These are phyloP conservation scores for Orgyia antiqua DNA, from an alignment of 2,888 invertebrate species.

Conservation along the genomic window DNA sequence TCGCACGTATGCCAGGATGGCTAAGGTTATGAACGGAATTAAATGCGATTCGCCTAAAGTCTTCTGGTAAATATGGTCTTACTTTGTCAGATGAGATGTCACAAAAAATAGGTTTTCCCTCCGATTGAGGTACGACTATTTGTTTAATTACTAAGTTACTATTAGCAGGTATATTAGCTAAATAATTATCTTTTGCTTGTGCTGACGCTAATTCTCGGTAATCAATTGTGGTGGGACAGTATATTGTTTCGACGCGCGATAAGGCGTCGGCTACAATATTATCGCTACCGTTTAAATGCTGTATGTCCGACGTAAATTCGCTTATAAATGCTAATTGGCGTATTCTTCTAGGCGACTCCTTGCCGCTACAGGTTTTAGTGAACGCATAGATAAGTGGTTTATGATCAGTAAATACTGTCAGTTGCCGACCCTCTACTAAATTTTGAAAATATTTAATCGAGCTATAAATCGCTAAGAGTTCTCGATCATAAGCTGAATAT, in stretches of 20 bases:
- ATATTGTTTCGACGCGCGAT: slow-evolving; percentile 1
- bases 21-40: neutral
- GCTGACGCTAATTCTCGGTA: neutral
- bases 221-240: neutral
- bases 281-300: neutral
- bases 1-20: too few relatives aligned
- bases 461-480: neutral
- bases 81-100: neutral
- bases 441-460: neutral
- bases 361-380: neutral
- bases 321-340: neutral
- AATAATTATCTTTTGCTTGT: too few relatives aligned
- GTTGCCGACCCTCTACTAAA: neutral
- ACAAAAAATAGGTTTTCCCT: neutral
- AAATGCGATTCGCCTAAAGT: neutral
- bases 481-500: slow-evolving; percentile 2
- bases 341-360: neutral
- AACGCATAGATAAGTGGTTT: slow-evolving; percentile 1
- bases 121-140: neutral
- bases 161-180: too few relatives aligned
- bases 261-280: slow-evolving; percentile 1
- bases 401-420: neutral
- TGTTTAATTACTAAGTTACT: too few relatives aligned
- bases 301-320: slow-evolving; percentile 2
- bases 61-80: slow-evolving; percentile 1